These are phyloP conservation scores for Microtus richardsoni DNA, from an alignment of 2,113 vertebrate genomes.

Conservation along the genomic window DNA sequence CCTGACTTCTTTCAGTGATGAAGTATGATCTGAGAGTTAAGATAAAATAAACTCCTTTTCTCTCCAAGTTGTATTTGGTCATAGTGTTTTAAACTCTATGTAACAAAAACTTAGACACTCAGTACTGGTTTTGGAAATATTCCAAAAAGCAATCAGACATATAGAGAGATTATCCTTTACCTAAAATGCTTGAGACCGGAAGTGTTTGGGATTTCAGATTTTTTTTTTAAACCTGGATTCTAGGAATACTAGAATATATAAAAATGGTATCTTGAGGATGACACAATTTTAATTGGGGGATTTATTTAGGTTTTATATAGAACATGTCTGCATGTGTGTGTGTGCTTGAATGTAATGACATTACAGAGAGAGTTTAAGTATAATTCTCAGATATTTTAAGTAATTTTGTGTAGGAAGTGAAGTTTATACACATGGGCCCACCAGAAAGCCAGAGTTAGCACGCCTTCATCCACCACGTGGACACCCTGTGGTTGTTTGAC, in stretches of 20 bases:
- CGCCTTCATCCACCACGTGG: background rate
- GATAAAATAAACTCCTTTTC: background rate
- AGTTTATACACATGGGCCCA: no score
- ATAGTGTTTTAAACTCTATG: background rate
- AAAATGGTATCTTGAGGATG: background rate
- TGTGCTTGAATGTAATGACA: background rate
- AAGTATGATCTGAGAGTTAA: background rate
- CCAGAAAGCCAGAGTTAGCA: no score
- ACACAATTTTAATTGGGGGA: background rate
- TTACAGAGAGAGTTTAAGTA: background rate
- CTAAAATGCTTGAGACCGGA: background rate
- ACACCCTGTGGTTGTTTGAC: no score
- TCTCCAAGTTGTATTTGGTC: background rate
- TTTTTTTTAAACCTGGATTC: background rate
- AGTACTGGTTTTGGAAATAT: constrained; percentile 24
- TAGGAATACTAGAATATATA: background rate
- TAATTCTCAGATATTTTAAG: background rate
- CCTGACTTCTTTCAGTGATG: no score
- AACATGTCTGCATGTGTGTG: background rate
- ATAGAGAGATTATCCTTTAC: background rate
- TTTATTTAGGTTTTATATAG: background rate
- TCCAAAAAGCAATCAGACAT: constrained; percentile 34
- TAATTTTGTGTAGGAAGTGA: background rate
- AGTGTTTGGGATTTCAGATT: background rate
- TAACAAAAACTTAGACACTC: background rate